phyloP scores from a whole-genome alignment of 1,140 invertebrate genomes.

The Drosophila cardini region DNA sequence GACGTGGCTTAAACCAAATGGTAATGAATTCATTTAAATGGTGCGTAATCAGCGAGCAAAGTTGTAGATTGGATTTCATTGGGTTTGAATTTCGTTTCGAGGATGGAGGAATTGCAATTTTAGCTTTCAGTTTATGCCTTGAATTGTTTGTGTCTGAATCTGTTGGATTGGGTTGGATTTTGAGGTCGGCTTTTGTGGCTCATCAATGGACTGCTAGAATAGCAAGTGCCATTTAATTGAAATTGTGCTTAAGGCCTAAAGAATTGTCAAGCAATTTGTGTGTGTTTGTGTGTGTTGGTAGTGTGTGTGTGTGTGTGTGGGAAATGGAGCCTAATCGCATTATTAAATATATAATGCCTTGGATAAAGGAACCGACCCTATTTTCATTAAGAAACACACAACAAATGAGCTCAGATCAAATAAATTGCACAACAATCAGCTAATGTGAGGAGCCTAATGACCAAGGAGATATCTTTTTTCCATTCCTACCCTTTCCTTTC shows the following conservation, averaged over 20 bases:
- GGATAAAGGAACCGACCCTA: background rate
- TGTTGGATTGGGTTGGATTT: background rate
- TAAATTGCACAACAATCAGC: constrained; percentile 81
- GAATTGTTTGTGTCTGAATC: constrained; percentile 11
- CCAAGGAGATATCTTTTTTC: constrained; percentile 20
- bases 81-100: background rate
- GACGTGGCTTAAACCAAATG: constrained; percentile 58
- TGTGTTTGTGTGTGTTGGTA: constrained; percentile 16
- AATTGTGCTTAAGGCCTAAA: constrained; percentile 66
- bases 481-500: too few species aligned
- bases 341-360: constrained; percentile 41
- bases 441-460: constrained; percentile 80
- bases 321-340: constrained; percentile 32
- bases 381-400: constrained; percentile 63
- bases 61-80: constrained; percentile 1
- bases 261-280: constrained; percentile 62
- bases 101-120: constrained; percentile 23
- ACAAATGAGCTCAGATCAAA: constrained; percentile 67
- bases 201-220: constrained; percentile 9
- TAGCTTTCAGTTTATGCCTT: constrained; percentile 9
- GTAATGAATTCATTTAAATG: constrained; percentile 80
- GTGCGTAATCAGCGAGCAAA: constrained; percentile 70
- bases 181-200: constrained; percentile 37
- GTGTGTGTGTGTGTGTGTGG: constrained; percentile 20
- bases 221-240: constrained; percentile 44